Conservation (phyloP, 2,888 invertebrate genomes). For the Epistrophe eligans region DNA sequence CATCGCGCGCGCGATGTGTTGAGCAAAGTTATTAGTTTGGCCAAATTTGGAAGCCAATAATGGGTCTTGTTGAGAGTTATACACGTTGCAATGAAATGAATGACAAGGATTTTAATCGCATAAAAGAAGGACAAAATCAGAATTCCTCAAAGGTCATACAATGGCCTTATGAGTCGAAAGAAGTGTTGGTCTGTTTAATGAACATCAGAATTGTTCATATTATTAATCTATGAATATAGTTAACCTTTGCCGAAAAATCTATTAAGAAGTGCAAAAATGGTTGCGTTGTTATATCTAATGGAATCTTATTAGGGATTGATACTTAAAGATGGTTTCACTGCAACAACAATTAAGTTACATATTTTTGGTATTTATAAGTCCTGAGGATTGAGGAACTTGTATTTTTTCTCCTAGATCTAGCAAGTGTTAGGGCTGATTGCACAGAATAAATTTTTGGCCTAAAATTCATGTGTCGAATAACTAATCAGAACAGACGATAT, state of each 20-base stretch:
- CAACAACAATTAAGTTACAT: too few relatives aligned
- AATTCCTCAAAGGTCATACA: constrained; percentile 45
- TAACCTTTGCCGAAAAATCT: too few relatives aligned
- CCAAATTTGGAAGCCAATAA: constrained; percentile 73
- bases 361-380: too few relatives aligned
- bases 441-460: too few relatives aligned
- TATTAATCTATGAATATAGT: neutral
- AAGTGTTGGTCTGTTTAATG: neutral
- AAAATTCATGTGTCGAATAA: too few relatives aligned
- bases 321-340: too few relatives aligned
- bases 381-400: too few relatives aligned
- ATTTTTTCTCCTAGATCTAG: too few relatives aligned
- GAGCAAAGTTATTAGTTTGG: constrained; percentile 72
- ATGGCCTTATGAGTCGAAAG: neutral
- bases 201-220: neutral
- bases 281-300: neutral
- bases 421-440: too few relatives aligned
- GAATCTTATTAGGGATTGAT: too few relatives aligned
- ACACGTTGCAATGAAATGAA: constrained; percentile 63
- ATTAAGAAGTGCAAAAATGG: too few relatives aligned
- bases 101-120: constrained; percentile 63
- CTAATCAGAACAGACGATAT: too few relatives aligned
- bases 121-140: neutral
- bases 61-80: constrained; percentile 55
- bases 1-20: constrained; percentile 58